Base-by-base conservation (phyloP, 2,888 invertebrate genomes). In the Lepas anatifera region DNA sequence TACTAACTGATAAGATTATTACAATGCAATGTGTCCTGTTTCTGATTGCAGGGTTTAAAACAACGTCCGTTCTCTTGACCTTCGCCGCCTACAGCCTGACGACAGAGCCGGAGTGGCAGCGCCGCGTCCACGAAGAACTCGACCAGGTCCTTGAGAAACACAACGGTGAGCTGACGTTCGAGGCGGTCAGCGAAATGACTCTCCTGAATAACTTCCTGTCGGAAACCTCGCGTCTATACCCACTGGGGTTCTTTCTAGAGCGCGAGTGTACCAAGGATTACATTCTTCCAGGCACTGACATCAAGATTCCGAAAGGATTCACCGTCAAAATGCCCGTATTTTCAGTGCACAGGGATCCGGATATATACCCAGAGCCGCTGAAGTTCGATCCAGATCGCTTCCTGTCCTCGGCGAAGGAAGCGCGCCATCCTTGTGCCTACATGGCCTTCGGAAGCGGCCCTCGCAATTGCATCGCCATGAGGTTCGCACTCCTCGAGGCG, bases 31-130 rank as follows among this genome's bases (percentile, higher is more conserved):
- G 84, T 3, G 83, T 85, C 77, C 76, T 85, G 29, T 86, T 86
- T 76, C 83, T 85, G 79, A 78, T 84, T n/a, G 86, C 86, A 22
- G 87, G 87, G 0, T 85, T 86, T 73, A 86, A 86, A 76, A 85
- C 87, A 0, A 85, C 85, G 0, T 86, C 87, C 0, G 83, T 86
- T 0, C 83, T 85, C 0, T 81, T 87, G 6, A 82, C 84, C 72
- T 86, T 85, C 72, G 79, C 82, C 0, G 80, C 84, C 0, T 85
- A 84, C 74, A 81, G 83, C 73, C 75, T 86, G 67, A 84, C 85
- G 0, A 73, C 81, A 11, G 82, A 85, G 75, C 83, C 81, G 41
- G 77, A 80, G 1, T 78, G 84, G n/a, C 86, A 86, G 75, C 77
- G 78, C 13, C 81, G 77, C 73, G 80, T 83, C 3, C 77, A 82